phyloP scores from a whole-genome alignment of 2,888 invertebrate species.

The Luffia ferchaultella region DNA sequence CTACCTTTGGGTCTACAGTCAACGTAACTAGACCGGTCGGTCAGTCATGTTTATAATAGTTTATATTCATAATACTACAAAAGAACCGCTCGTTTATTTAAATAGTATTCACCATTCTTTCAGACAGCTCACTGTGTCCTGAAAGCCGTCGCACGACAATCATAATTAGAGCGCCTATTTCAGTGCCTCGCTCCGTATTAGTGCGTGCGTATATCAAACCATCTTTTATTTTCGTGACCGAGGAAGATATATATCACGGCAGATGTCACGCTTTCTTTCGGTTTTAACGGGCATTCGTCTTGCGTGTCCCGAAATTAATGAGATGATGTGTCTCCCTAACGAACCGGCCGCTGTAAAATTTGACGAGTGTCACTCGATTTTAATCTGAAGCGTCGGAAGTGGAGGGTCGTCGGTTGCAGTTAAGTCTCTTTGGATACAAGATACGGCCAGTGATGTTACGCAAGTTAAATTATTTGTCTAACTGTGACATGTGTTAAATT shows the following conservation, averaged over 20 bases:
- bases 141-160: constrained; percentile 13
- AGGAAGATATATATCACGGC: constrained; percentile 19
- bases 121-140: too few species aligned
- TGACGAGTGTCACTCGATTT: not conserved
- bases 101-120: too few species aligned
- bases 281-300: constrained; percentile 7
- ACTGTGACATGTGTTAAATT: not conserved
- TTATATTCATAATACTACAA: too few species aligned
- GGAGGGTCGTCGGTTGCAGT: not conserved
- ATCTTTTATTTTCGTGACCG: constrained; percentile 20
- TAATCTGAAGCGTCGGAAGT: not conserved
- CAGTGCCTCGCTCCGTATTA: constrained; percentile 15
- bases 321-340: constrained; percentile 24
- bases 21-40: too few species aligned
- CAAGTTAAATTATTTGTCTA: not conserved
- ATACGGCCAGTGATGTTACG: not conserved
- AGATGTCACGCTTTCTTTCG: constrained; percentile 5
- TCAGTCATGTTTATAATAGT: too few species aligned
- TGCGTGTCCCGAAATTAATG: constrained; percentile 23
- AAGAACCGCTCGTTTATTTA: too few species aligned
- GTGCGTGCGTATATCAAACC: constrained; percentile 22
- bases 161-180: constrained; percentile 22
- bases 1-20: too few species aligned
- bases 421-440: not conserved
- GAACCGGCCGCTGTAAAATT: constrained; percentile 16